Evolutionary conservation across 2,888 invertebrate genomes (phyloP).

Genomic region (Clanis bilineata): DNA sequence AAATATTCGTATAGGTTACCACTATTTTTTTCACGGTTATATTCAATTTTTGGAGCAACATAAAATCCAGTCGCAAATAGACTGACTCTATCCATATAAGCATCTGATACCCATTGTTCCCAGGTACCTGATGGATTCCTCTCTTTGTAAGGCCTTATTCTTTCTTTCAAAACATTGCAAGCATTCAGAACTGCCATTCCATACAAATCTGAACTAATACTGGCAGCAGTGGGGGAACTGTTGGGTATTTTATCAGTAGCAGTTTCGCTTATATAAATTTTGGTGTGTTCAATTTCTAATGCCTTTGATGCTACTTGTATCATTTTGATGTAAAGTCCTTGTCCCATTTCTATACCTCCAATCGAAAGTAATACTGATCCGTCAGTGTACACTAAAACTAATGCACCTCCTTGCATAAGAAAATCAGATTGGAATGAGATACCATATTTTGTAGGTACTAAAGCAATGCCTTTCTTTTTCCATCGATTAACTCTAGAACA

Average conservation of each 20-base stretch:
- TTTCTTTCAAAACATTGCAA: conserved; percentile 84
- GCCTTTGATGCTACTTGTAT: conserved; percentile 89
- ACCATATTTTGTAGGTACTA: conserved; percentile 89
- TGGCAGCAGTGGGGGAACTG: conserved; percentile 90
- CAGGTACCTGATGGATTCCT: conserved; percentile 87
- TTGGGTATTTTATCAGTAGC: conserved; percentile 92
- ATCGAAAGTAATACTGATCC: conserved; percentile 91
- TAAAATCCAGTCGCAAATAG: conserved; percentile 90
- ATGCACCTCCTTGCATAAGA: conserved; percentile 89
- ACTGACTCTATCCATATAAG: conserved; percentile 86
- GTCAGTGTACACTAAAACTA: conserved; percentile 89
- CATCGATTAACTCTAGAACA: conserved; percentile 83
- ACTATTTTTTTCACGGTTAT: conserved; percentile 82
- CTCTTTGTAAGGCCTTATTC: conserved; percentile 85
- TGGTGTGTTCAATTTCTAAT: conserved; percentile 82
- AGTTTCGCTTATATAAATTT: conserved; percentile 88
- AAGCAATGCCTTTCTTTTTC: conserved; percentile 88
- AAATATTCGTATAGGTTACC: conserved; percentile 89
- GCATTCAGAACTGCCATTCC: conserved; percentile 91
- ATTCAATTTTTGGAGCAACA: conserved; percentile 85
- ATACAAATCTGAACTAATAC: conserved; percentile 89
- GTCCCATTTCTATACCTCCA: conserved; percentile 95
- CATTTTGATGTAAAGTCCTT: conserved; percentile 95
- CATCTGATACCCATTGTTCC: conserved; percentile 89
- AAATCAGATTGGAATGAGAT: conserved; percentile 86